Evolutionary conservation across 2,797 vertebrate species (phyloP).

Genomic region (Huso huso): DNA sequence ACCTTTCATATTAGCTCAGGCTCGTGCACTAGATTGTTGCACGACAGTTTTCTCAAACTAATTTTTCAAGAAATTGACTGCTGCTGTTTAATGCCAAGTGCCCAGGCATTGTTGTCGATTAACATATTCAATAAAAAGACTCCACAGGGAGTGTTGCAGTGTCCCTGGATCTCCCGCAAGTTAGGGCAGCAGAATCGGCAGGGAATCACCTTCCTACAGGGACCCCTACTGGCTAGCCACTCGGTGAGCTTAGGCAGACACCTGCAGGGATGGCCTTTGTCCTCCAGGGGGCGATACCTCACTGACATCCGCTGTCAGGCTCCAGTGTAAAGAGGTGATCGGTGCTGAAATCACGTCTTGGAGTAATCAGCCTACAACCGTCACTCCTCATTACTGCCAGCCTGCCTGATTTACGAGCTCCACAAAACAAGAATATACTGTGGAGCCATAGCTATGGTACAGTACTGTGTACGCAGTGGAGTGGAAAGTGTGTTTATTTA

Average conservation of each 20-base stretch:
- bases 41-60: slow-evolving; percentile 16
- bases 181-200: too few relatives aligned
- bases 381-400: background rate
- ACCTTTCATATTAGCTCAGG: too few relatives aligned
- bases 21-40: slow-evolving; percentile 4
- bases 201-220: too few relatives aligned
- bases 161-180: too few relatives aligned
- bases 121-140: too few relatives aligned
- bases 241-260: too few relatives aligned
- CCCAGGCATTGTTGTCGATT: too few relatives aligned
- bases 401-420: background rate
- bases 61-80: too few relatives aligned
- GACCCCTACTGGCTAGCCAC: too few relatives aligned
- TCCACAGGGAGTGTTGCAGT: too few relatives aligned
- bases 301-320: background rate
- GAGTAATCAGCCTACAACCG: background rate
- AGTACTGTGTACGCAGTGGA: background rate
- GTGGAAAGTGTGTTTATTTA: too few relatives aligned
- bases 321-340: background rate
- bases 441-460: background rate
- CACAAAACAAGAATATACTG: background rate
- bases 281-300: slow-evolving; percentile 15
- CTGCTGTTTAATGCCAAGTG: too few relatives aligned
- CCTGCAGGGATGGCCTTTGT: background rate
- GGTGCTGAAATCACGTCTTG: background rate